A percentile compares a stretch with the other conserved stretches of the same genome.
These are phyloP conservation scores for Irena cyanogastra DNA, from an alignment of 2,113 vertebrate genomes.

Conservation along the genomic window DNA sequence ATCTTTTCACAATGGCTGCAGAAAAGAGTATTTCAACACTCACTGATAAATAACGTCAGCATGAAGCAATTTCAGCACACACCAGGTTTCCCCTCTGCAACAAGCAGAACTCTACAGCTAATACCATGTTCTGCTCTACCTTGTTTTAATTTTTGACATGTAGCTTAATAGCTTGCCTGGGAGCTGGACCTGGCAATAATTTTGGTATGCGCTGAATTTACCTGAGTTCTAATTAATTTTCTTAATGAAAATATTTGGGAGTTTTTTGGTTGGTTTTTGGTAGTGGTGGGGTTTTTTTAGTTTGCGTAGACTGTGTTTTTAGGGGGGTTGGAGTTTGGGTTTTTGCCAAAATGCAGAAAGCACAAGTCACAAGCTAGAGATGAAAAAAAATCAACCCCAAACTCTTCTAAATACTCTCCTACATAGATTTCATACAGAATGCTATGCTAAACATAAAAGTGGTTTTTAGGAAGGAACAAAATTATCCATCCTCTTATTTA, in stretches of 20 bases:
- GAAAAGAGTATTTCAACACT: neutral
- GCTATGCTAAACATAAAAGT: neutral
- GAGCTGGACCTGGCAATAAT: neutral
- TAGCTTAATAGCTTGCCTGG: neutral
- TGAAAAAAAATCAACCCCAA: neutral
- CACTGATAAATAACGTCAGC: neutral
- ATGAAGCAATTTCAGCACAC: neutral
- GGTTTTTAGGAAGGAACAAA: neutral
- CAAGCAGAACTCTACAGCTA: neutral
- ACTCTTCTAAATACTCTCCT: neutral
- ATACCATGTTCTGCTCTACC: neutral
- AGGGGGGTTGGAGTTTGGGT: neutral
- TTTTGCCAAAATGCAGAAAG: neutral
- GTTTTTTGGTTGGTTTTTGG: neutral
- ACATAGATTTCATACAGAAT: neutral
- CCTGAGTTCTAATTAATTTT: neutral
- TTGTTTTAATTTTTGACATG: neutral
- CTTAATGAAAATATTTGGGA: neutral
- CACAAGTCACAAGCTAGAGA: neutral
- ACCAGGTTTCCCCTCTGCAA: neutral
- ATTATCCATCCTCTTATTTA: neutral
- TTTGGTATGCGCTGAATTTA: neutral
- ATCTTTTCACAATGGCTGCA: neutral
- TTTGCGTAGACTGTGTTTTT: neutral
- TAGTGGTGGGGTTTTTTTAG: fast-evolving